Evolutionary conservation across 2,797 vertebrate genomes (phyloP).

Genomic region (Orientallactaga sibirica): DNA sequence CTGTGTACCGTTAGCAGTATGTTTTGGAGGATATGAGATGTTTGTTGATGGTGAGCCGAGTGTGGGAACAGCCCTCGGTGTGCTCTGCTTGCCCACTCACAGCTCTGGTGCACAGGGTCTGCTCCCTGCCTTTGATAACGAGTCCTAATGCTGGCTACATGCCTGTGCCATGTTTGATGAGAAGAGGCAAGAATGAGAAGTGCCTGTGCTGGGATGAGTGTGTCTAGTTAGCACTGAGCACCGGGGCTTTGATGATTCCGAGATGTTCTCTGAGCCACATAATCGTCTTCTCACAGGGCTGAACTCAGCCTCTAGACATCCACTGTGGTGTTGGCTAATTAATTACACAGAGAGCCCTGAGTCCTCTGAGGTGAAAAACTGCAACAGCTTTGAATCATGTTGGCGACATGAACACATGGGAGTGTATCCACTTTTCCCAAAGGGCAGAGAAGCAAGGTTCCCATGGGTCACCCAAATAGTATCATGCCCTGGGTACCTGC

Average conservation of each 20-base stretch:
- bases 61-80: neutral
- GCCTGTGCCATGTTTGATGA: neutral
- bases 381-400: slow-evolving; percentile 19
- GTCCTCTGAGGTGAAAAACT: slow-evolving; percentile 1
- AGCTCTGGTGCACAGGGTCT: neutral
- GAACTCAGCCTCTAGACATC: neutral
- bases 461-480: neutral
- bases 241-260: neutral
- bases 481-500: neutral
- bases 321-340: neutral
- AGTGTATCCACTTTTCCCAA: neutral
- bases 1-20: neutral
- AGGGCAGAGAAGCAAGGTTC: neutral
- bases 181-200: neutral
- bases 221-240: neutral
- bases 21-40: neutral
- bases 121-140: neutral
- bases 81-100: fast-evolving
- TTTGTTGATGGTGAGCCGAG: neutral
- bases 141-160: neutral
- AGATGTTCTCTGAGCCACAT: slow-evolving; percentile 24
- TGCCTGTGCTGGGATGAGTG: neutral
- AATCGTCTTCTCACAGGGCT: neutral
- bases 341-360: neutral
- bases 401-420: neutral